Percentiles rank a stretch among this genome's conserved stretches.
These are phyloP conservation scores for Eulemur rubriventer DNA, from an alignment of 2,797 vertebrate species.

Conservation along the genomic window DNA sequence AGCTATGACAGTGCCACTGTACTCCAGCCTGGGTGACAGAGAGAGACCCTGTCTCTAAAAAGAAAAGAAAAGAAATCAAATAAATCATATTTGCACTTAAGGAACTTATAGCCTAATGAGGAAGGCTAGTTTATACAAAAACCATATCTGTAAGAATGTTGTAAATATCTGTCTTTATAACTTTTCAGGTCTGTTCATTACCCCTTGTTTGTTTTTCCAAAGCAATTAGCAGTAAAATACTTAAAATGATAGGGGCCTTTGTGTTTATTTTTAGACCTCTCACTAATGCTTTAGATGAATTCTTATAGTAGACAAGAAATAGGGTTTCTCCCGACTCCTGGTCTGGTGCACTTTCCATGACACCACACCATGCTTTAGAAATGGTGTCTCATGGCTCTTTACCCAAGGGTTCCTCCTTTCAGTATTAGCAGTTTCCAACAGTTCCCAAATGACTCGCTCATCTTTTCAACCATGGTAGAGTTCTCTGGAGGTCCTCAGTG, in stretches of 20 bases:
- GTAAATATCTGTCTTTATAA: neutral
- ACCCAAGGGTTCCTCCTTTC: neutral
- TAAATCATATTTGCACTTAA: constrained; percentile 1
- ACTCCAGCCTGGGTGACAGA: no score
- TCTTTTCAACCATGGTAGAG: neutral
- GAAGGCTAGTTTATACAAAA: neutral
- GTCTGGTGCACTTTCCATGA: neutral
- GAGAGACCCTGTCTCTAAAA: neutral
- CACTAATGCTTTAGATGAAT: neutral
- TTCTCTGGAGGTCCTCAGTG: neutral
- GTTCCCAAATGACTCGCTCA: neutral
- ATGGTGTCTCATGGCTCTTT: neutral
- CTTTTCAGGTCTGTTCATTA: neutral
- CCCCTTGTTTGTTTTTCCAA: neutral
- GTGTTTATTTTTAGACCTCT: neutral
- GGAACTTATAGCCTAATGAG: neutral
- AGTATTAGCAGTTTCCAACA: neutral
- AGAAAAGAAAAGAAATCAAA: neutral
- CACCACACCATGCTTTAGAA: neutral
- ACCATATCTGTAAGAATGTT: neutral
- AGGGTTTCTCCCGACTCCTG: neutral
- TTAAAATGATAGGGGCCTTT: neutral
- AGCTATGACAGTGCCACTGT: no score
- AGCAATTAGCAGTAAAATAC: neutral
- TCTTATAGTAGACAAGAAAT: neutral